phyloP scores from a whole-genome alignment of 2,888 invertebrate species.

The Drosophila parthenogenetica region DNA sequence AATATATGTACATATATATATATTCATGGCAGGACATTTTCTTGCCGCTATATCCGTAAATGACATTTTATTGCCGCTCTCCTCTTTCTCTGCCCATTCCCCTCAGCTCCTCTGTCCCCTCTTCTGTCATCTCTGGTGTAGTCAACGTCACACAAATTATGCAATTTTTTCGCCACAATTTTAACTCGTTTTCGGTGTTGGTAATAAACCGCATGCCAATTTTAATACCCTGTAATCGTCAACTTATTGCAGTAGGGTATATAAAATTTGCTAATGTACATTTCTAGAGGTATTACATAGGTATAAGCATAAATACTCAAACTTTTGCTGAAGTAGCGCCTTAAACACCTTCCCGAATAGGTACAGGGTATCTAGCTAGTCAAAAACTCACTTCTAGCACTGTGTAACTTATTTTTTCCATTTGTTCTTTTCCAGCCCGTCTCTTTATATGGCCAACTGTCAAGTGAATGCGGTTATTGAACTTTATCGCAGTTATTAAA shows the following conservation, averaged over 20 bases:
- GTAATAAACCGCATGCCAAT: slow-evolving; percentile 76
- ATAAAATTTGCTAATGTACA: neutral
- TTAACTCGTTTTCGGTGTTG: slow-evolving; percentile 79
- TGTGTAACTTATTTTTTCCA: slow-evolving; percentile 17
- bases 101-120: neutral
- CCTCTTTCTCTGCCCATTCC: neutral
- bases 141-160: slow-evolving; percentile 79
- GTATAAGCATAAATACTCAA: neutral
- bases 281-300: neutral
- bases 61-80: slow-evolving; percentile 73
- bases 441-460: slow-evolving; percentile 64
- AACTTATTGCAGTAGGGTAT: neutral
- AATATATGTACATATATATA: slow-evolving; percentile 35
- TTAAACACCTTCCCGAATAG: too few species aligned
- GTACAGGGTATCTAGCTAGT: slow-evolving; percentile 4
- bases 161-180: slow-evolving; percentile 80
- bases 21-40: slow-evolving; percentile 36
- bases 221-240: slow-evolving; percentile 20
- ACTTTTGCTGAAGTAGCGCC: too few species aligned
- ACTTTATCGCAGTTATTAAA: slow-evolving; percentile 60
- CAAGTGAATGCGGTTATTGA: slow-evolving; percentile 71
- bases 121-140: slow-evolving; percentile 15
- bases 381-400: neutral
- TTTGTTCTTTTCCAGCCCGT: slow-evolving; percentile 16
- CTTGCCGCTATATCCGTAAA: slow-evolving; percentile 61